A percentile compares a stretch with the other conserved stretches of the same genome.
These are phyloP conservation scores for Nebria ingens DNA, from an alignment of 1,140 invertebrate species.

Conservation along the genomic window DNA sequence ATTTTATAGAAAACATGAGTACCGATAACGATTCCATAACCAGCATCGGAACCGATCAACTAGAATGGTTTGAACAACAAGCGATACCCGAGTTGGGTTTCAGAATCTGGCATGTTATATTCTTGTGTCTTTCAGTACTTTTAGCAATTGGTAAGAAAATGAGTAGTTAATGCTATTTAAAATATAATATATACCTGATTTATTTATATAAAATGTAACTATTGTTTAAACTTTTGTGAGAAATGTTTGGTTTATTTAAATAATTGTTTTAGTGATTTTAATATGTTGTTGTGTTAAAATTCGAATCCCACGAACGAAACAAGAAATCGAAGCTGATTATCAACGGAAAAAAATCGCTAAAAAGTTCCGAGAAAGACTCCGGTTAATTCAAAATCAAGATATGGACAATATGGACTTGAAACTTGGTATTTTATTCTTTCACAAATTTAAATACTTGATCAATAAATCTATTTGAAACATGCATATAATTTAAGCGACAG, in stretches of 20 bases:
- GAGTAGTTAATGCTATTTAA: slow-evolving; percentile 4
- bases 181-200: too few relatives aligned
- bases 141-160: slow-evolving; percentile 41
- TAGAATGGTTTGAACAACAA: slow-evolving; percentile 43
- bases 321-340: slow-evolving; percentile 87
- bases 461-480: too few relatives aligned
- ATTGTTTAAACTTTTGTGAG: not conserved
- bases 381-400: slow-evolving; percentile 71
- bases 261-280: slow-evolving; percentile 49
- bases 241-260: not conserved
- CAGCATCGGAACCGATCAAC: not conserved
- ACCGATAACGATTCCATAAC: not conserved
- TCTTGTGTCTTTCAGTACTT: slow-evolving; percentile 44
- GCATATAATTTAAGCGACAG: too few relatives aligned
- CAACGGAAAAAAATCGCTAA: slow-evolving; percentile 69
- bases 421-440: slow-evolving; percentile 59
- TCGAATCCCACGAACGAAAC: slow-evolving; percentile 80
- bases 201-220: slow-evolving; percentile 2
- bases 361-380: slow-evolving; percentile 69
- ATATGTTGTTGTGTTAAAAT: slow-evolving; percentile 79
- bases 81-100: slow-evolving; percentile 44
- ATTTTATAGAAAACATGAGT: not conserved
- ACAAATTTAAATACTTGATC: too few relatives aligned
- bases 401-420: slow-evolving; percentile 75
- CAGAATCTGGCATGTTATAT: slow-evolving; percentile 53